Percentiles rank a stretch among this genome's conserved stretches.
Evolutionary conservation across 2,113 vertebrate species (phyloP).

Genomic region (Prionailurus bengalensis): DNA sequence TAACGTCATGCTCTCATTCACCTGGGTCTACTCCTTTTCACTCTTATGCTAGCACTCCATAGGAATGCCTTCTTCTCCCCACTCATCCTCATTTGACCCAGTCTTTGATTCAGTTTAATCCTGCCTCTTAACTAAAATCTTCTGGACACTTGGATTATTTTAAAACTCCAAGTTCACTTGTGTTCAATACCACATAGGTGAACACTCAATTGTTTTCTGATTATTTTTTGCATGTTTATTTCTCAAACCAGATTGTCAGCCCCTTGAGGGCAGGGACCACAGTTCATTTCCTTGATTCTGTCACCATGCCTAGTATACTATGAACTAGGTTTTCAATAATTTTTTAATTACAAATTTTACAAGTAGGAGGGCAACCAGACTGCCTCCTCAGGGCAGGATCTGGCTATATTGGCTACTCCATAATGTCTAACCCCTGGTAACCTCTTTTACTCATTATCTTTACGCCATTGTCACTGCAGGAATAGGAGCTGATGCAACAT

Average conservation of each 20-base stretch:
- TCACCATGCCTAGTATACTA: background rate
- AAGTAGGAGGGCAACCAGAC: background rate
- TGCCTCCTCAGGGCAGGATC: background rate
- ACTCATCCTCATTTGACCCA: background rate
- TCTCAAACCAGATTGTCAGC: background rate
- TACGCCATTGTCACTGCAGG: background rate
- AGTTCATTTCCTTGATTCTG: background rate
- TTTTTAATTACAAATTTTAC: background rate
- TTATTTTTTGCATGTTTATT: background rate
- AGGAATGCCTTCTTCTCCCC: background rate
- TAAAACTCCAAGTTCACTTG: background rate
- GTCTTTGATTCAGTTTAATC: background rate
- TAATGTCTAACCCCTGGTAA: background rate
- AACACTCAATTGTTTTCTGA: background rate
- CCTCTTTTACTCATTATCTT: conserved; percentile 23
- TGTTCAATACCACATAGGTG: background rate
- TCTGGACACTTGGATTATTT: background rate
- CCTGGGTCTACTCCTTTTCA: background rate
- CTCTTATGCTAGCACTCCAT: background rate
- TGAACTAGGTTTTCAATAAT: conserved; percentile 19
- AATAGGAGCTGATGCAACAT: background rate
- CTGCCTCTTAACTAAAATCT: background rate
- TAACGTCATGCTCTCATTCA: background rate
- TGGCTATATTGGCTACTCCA: background rate
- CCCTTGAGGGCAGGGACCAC: background rate